Base-by-base conservation (phyloP, 2,797 vertebrate genomes). In the Lagodon rhomboides region DNA sequence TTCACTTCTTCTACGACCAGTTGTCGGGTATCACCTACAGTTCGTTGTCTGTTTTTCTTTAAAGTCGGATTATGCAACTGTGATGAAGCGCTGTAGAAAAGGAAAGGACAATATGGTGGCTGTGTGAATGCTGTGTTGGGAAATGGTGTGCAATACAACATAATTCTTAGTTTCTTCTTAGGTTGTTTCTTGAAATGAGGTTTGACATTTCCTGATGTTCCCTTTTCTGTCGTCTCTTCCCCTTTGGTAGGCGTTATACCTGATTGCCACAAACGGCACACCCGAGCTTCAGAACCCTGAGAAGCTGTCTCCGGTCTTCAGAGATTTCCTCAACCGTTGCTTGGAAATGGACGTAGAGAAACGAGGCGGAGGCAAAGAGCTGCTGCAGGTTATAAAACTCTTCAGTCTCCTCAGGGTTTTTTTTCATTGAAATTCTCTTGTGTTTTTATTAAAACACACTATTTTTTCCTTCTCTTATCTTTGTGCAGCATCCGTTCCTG, bases 311-410 rank as follows among this genome's bases (percentile, higher is more conserved):
- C 97, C 97, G 3, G 96, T 98, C 91, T 99, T 99, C 95, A 95
- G 97, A 80, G 98, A 99, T 89, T 99, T 99, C 94, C 95, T 99
- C 81, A 97, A 97, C 93, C 95, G 96, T 64, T 98, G 97, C 90
- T 95, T 99, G 94, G 98, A 99, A 90, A 99, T 99, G 98, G 98
- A 99, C 80, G 97, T 99, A 34, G 98, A 99, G 90, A 99, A 98
- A 92, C 95, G 98, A 89, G 97, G 97, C 17, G 97, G 97, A 82
- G 97, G 97, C 90, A 99, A 97, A 95, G 98, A 99, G 83, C 92
- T 99, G 69, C 93, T 99, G 91, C 97, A 98, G 97, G 98, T 99
- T 79, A 86, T 17, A 43, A 46, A 17, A 10, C 1, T 2, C 30
- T 46, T 77, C 15, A 38, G 13, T 56, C 1, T 46, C 41, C 3